Percentiles rank a stretch among this genome's conserved stretches.
Evolutionary conservation across 2,113 vertebrate genomes (phyloP).

Genomic region (Eurystomus gularis): DNA sequence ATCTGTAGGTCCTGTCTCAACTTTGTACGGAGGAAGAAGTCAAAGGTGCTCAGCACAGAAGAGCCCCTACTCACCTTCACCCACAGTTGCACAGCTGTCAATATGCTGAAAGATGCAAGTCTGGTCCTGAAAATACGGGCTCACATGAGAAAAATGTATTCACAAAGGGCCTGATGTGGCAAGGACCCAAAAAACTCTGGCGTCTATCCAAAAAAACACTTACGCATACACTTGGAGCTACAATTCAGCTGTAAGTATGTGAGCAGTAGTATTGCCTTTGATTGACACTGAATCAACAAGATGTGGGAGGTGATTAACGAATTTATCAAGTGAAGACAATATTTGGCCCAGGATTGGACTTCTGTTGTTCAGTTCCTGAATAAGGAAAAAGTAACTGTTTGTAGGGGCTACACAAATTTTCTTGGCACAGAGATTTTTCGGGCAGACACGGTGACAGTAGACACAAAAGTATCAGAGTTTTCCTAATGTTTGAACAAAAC

Average conservation of each 20-base stretch:
- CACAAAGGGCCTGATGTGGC: conserved; percentile 6
- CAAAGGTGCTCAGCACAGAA: not conserved
- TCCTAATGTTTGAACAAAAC: not conserved
- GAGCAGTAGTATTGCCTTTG: conserved; percentile 27
- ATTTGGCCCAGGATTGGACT: conserved; percentile 17
- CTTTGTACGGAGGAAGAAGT: not conserved
- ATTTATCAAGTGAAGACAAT: conserved; percentile 17
- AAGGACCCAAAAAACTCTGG: conserved; percentile 38
- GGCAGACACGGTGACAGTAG: not conserved
- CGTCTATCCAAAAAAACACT: conserved; percentile 40
- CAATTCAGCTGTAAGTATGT: conserved; percentile 19
- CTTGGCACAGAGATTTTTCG: not conserved
- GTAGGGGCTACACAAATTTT: not conserved
- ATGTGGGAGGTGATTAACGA: conserved; percentile 50
- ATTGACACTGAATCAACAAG: conserved; percentile 47
- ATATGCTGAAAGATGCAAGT: not conserved
- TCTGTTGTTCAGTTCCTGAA: not conserved
- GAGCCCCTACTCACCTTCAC: not conserved
- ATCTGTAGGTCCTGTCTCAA: not conserved
- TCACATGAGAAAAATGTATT: conserved; percentile 5
- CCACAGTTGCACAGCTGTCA: not conserved
- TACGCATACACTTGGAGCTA: not conserved
- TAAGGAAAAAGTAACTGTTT: not conserved
- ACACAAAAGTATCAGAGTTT: not conserved
- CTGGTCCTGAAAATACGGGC: not conserved